phyloP scores from a whole-genome alignment of 2,888 invertebrate genomes.

The Ectropis crepuscularia region DNA sequence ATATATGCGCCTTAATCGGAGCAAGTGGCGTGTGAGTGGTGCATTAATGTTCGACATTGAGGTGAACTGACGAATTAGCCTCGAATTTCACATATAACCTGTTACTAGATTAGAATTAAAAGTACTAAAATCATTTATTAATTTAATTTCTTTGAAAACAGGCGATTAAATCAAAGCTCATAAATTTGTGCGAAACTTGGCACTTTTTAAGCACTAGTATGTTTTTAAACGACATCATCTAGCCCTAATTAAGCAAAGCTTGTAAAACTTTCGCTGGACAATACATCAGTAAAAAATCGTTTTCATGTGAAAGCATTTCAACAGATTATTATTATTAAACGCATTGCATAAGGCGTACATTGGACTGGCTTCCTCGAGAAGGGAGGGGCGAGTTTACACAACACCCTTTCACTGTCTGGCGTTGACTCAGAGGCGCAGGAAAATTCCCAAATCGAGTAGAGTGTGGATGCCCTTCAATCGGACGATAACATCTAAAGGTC shows the following conservation, averaged over 20 bases:
- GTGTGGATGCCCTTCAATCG: conserved; percentile 11
- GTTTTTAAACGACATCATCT: too few species aligned
- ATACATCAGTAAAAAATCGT: too few species aligned
- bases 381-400: conserved; percentile 47
- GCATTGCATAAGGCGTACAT: conserved; percentile 9
- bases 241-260: too few species aligned
- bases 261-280: too few species aligned
- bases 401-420: conserved; percentile 55
- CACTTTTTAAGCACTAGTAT: too few species aligned
- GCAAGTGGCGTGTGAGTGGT: conserved; percentile 15
- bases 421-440: conserved; percentile 43
- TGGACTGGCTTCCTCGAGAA: conserved; percentile 6
- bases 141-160: too few species aligned
- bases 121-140: too few species aligned
- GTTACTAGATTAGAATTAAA: too few species aligned
- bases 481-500: not conserved
- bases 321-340: conserved; percentile 1
- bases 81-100: not conserved
- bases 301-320: not conserved
- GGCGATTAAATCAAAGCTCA: too few species aligned
- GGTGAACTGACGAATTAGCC: conserved; percentile 12
- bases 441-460: conserved; percentile 44
- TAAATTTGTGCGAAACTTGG: too few species aligned
- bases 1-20: conserved; percentile 1
- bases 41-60: conserved; percentile 20